Percentiles rank a stretch among this genome's conserved stretches.
Evolutionary conservation across 2,888 invertebrate genomes (phyloP).

Genomic region (Callimorpha dominula): DNA sequence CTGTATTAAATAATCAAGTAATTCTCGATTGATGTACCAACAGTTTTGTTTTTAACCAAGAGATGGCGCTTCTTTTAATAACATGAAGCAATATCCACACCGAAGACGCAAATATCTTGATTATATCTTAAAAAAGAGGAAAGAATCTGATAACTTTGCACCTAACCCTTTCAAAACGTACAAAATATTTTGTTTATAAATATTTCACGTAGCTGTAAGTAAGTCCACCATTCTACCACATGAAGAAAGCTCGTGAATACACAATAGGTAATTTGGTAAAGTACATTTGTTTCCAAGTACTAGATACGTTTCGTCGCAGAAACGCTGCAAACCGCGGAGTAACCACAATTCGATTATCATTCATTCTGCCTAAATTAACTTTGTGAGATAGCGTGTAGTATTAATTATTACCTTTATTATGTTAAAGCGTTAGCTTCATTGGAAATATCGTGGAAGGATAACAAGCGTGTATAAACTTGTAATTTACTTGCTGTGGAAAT

Average conservation of each 20-base stretch:
- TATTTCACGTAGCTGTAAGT: conserved; percentile 15
- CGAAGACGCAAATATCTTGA: background rate
- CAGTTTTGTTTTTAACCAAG: background rate
- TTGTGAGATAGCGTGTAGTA: conserved; percentile 19
- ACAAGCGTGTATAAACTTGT: conserved; percentile 8
- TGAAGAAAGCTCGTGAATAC: conserved; percentile 25
- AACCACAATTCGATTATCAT: conserved; percentile 25
- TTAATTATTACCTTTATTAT: conserved; percentile 22
- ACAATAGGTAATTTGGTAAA: conserved; percentile 20
- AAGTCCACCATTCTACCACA: conserved; percentile 11
- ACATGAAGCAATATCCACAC: background rate
- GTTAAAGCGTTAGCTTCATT: conserved; percentile 20
- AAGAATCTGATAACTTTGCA: background rate
- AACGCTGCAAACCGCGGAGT: conserved; percentile 16
- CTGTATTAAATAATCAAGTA: background rate
- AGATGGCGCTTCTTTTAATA: background rate
- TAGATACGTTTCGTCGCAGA: conserved; percentile 14
- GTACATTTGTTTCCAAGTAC: conserved; percentile 17
- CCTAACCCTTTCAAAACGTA: conserved; percentile 3
- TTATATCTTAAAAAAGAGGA: background rate
- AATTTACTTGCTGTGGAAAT: conserved; percentile 7
- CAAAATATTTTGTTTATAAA: conserved; percentile 17
- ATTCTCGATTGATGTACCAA: too few species aligned
- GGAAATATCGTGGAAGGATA: conserved; percentile 19
- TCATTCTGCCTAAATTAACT: conserved; percentile 23